phyloP scores from a whole-genome alignment of 64 coral and sea anemone species.

The Pocillopora verrucosa region DNA sequence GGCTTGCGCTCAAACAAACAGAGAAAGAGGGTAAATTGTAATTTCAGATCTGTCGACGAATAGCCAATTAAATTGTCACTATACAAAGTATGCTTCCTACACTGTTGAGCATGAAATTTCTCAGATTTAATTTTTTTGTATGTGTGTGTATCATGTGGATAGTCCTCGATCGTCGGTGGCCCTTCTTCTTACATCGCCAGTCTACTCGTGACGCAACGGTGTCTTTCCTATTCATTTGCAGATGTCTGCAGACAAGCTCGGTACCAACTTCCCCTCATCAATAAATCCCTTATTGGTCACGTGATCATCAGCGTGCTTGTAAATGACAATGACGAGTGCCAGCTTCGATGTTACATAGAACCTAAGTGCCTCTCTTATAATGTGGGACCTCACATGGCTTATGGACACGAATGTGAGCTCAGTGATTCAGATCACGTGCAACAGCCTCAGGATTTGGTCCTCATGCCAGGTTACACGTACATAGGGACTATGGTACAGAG shows the following conservation, averaged over 20 bases:
- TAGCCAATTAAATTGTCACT: too few relatives aligned
- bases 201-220: not conserved
- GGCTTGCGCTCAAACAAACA: too few relatives aligned
- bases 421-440: conserved; percentile 16
- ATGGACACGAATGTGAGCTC: conserved; percentile 10
- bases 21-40: too few relatives aligned
- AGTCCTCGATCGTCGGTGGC: too few relatives aligned
- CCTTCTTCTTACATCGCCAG: too few relatives aligned
- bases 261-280: not conserved
- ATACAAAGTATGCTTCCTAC: too few relatives aligned
- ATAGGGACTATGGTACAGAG: not conserved
- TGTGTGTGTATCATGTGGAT: too few relatives aligned
- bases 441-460: conserved; percentile 5
- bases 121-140: too few relatives aligned
- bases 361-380: conserved; percentile 2
- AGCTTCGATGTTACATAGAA: not conserved
- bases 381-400: not conserved
- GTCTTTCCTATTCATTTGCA: not conserved
- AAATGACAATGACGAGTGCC: not conserved
- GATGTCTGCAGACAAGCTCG: not conserved
- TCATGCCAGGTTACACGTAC: conserved; percentile 4
- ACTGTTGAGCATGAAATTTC: too few relatives aligned
- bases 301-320: not conserved
- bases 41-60: too few relatives aligned
- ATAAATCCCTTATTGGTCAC: conserved; percentile 1